Evolutionary conservation across 2,888 invertebrate species (phyloP).

Genomic region (Gymnosoma rotundatum): DNA sequence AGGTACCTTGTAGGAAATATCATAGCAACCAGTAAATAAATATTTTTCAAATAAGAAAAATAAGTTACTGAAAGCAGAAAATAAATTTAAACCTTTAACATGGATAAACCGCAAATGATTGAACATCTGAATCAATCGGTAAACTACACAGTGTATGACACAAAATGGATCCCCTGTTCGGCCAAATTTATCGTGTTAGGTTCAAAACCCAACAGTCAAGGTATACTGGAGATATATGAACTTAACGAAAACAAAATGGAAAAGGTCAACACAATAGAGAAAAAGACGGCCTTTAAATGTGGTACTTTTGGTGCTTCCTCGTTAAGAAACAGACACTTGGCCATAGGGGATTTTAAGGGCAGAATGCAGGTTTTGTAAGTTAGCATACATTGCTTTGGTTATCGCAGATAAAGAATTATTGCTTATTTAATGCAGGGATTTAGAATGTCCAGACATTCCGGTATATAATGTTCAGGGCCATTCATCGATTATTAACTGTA

Average conservation of each 20-base stretch:
- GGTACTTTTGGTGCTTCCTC: conserved; percentile 95
- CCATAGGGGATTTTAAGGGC: conserved; percentile 95
- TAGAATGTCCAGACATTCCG: conserved; percentile 88
- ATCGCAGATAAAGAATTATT: neutral
- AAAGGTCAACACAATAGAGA: conserved; percentile 88
- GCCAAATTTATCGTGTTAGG: conserved; percentile 96
- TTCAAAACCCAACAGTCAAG: conserved; percentile 91
- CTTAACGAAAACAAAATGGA: conserved; percentile 88
- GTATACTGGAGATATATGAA: conserved; percentile 92
- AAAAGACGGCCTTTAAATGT: conserved; percentile 94
- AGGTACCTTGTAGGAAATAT: conserved; percentile 43
- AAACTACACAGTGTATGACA: conserved; percentile 93
- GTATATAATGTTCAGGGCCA: conserved; percentile 92
- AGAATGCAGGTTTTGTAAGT: conserved; percentile 91
- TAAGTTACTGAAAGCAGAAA: neutral
- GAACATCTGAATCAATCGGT: conserved; percentile 91
- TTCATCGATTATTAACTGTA: conserved; percentile 92
- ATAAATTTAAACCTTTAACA: conserved; percentile 69
- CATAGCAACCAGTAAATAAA: conserved; percentile 67
- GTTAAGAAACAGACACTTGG: conserved; percentile 90
- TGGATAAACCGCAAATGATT: conserved; percentile 95
- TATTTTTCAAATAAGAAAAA: conserved; percentile 6
- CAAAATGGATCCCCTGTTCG: conserved; percentile 97
- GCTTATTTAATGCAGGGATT: conserved; percentile 85
- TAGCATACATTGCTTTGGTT: neutral